phyloP scores from a whole-genome alignment of 1,140 invertebrate species.

The Eulimnadia texana region DNA sequence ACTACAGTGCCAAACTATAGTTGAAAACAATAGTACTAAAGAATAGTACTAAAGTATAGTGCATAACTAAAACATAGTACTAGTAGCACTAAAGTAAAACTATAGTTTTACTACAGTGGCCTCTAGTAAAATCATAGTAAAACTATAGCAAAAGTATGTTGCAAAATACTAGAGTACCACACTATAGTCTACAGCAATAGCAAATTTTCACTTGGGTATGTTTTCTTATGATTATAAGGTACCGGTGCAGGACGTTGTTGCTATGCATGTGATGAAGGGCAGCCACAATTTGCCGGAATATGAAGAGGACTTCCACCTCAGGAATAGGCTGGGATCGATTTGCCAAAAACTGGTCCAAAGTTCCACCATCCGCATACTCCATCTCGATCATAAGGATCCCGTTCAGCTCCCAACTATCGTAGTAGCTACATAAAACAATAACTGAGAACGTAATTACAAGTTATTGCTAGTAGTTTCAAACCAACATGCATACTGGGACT shows the following conservation, averaged over 20 bases:
- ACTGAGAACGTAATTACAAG: slow-evolving; percentile 3
- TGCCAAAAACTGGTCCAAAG: slow-evolving; percentile 46
- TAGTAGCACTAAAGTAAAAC: too few relatives aligned
- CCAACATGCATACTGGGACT: background rate
- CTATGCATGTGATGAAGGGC: slow-evolving; percentile 57
- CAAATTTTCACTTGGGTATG: too few relatives aligned
- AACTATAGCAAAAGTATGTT: too few relatives aligned
- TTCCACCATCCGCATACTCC: slow-evolving; percentile 66
- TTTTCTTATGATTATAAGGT: background rate
- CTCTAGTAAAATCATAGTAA: too few relatives aligned
- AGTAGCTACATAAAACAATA: slow-evolving; percentile 37
- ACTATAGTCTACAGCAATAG: too few relatives aligned
- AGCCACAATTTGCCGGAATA: slow-evolving; percentile 53
- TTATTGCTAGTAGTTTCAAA: too few relatives aligned
- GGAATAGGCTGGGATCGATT: slow-evolving; percentile 33
- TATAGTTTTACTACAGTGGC: too few relatives aligned
- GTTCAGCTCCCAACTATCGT: slow-evolving; percentile 58
- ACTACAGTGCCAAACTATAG: too few relatives aligned
- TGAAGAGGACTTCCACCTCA: slow-evolving; percentile 45
- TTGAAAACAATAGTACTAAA: too few relatives aligned
- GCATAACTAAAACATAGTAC: too few relatives aligned
- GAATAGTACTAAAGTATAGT: too few relatives aligned
- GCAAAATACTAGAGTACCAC: too few relatives aligned
- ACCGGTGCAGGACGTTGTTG: slow-evolving; percentile 57
- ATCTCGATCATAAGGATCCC: slow-evolving; percentile 61